Evolutionary conservation across 2,888 invertebrate species (phyloP).

Genomic region (Clunio marinus): DNA sequence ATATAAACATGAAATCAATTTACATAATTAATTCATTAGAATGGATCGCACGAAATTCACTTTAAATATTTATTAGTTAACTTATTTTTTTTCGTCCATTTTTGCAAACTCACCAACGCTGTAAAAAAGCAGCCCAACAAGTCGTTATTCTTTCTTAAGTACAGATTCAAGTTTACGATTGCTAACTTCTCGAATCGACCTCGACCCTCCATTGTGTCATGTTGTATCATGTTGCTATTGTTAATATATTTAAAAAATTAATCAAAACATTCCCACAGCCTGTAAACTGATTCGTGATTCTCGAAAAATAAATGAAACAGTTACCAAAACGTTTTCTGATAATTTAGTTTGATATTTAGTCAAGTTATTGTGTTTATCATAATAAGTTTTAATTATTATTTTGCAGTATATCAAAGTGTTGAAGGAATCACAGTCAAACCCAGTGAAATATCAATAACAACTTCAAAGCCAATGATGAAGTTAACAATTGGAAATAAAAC

Average conservation of each 20-base stretch:
- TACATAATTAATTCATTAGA: too few species aligned
- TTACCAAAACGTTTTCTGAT: neutral
- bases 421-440: slow-evolving; percentile 52
- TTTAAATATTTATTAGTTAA: too few species aligned
- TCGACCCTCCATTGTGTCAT: neutral
- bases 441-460: slow-evolving; percentile 39
- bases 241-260: neutral
- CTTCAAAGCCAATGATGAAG: neutral
- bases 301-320: neutral
- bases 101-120: too few species aligned
- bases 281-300: neutral
- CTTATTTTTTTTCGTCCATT: too few species aligned
- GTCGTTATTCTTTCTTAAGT: neutral
- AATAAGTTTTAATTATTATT: too few species aligned
- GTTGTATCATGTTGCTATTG: neutral
- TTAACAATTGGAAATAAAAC: neutral
- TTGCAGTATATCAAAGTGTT: neutral
- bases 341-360: too few species aligned
- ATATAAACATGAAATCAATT: too few species aligned
- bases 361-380: too few species aligned
- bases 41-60: too few species aligned
- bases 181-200: neutral
- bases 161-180: neutral
- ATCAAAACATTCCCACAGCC: neutral
- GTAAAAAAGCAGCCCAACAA: too few species aligned